Evolutionary conservation across 2,113 vertebrate species (phyloP), one percentile per base, ranked within the genome.

Genomic region (Procavia capensis): DNA sequence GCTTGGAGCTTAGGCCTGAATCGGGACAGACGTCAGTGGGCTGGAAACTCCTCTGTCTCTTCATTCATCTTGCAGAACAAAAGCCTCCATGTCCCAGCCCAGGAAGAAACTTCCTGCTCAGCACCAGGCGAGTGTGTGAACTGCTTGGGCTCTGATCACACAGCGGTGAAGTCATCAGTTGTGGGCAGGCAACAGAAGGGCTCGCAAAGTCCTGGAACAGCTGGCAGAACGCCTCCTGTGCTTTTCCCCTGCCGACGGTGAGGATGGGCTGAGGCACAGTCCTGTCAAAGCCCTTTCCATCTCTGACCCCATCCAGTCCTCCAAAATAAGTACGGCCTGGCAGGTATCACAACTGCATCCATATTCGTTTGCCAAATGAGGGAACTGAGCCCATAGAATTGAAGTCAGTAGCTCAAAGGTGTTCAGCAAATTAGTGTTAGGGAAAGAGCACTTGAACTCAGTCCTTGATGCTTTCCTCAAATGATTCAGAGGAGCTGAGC

Each of bases 51-150:
- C 93, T 97, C 81, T 75, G 87, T 76, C 70, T 39, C 2, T 36
- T 1, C 61, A 89, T 89, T 93, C 61, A 86, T 85, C 85, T 79
- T 72, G 50, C 36, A 97, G 97, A 96, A 97, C 96, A 96, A 98
- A 98, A 95, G 94, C 96, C 94, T 72, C 70, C 83, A 64, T 91
- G 54, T 95, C 76, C 64, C 83, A 64, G 91, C 66, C 7, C 95
- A 89, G 93, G 96, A 87, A 85, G 88, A 95, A 95, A 79, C 96
- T 96, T 96, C 95, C 96, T 97, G 97, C 91, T 94, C 54, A 34
- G 92, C 85, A 75, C 84, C 45, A 47, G 70, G 88, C 3, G 6
- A 80, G 76, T 39, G 17, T 70, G 36, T 36, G 2, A 31, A 27
- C 74, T 57, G 95, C 96, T 97, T 84, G 0, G 84, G 74, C 97